These are phyloP conservation scores for Galaxias olidus DNA, from an alignment of 2,797 vertebrate species.

Conservation along the genomic window DNA sequence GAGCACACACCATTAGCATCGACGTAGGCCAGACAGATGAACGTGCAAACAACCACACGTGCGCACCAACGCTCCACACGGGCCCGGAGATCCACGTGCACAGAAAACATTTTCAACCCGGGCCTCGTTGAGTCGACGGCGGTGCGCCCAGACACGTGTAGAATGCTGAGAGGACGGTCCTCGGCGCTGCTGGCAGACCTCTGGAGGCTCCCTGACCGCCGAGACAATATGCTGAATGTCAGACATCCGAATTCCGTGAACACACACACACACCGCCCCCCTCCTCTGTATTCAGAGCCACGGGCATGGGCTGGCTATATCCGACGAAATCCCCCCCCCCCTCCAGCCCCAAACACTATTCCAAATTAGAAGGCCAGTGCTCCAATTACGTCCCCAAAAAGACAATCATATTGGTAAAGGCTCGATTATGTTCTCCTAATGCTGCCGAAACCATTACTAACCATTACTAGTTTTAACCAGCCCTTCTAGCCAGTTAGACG, in stretches of 20 bases:
- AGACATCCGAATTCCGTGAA: background rate
- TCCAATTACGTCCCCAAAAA: too few relatives aligned
- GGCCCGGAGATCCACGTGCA: background rate
- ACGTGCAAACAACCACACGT: background rate
- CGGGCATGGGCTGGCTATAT: background rate
- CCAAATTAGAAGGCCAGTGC: background rate
- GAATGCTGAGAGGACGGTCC: background rate
- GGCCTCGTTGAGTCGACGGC: too few relatives aligned
- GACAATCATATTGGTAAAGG: too few relatives aligned
- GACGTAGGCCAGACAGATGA: background rate
- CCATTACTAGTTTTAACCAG: too few relatives aligned
- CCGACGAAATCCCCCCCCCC: background rate
- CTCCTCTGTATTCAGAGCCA: conserved; percentile 8
- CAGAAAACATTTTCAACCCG: too few relatives aligned
- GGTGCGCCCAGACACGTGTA: background rate
- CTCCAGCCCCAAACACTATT: too few relatives aligned
- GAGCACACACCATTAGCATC: background rate
- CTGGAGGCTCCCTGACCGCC: conserved; percentile 3
- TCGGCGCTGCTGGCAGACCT: conserved; percentile 1
- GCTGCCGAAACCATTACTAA: too few relatives aligned
- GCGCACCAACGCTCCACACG: background rate
- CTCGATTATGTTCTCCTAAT: too few relatives aligned
- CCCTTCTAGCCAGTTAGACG: too few relatives aligned
- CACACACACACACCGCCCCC: background rate
- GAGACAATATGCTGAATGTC: conserved; percentile 12